A percentile compares a stretch with the other conserved stretches of the same genome.
Conservation (phyloP, 53 echinoderm and acorn worm species). For the Zoroaster sp. region DNA sequence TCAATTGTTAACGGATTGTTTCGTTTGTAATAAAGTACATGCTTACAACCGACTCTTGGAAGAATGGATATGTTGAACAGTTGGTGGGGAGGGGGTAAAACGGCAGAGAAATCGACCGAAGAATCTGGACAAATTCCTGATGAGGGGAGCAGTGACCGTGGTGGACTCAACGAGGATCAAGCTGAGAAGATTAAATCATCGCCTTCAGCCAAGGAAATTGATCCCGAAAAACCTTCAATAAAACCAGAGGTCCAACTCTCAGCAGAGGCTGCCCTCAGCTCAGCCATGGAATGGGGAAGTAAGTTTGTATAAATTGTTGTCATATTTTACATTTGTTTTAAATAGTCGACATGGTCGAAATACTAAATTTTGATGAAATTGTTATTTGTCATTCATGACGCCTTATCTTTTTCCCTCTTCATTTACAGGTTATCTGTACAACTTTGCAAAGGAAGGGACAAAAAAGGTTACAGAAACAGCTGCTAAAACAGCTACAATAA, state of each 20-base stretch:
- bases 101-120: slow-evolving; percentile 34
- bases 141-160: neutral
- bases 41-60: neutral
- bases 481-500: slow-evolving; percentile 90
- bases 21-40: neutral
- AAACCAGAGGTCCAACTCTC: slow-evolving; percentile 15
- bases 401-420: neutral
- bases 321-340: neutral
- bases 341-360: no score
- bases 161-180: neutral
- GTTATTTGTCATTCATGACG: no score
- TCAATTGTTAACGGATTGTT: neutral
- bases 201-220: neutral
- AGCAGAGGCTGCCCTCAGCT: slow-evolving; percentile 72
- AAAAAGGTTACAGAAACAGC: slow-evolving; percentile 92
- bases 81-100: slow-evolving; percentile 88
- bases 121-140: slow-evolving; percentile 22
- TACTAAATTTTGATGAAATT: no score
- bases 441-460: slow-evolving; percentile 83
- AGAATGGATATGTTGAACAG: slow-evolving; percentile 86
- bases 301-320: neutral
- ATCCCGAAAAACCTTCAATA: neutral
- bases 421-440: slow-evolving; percentile 78
- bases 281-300: slow-evolving; percentile 95
- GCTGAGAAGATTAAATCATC: neutral